Evolutionary conservation across 2,113 vertebrate genomes (phyloP).

Genomic region (Tupaia tana): DNA sequence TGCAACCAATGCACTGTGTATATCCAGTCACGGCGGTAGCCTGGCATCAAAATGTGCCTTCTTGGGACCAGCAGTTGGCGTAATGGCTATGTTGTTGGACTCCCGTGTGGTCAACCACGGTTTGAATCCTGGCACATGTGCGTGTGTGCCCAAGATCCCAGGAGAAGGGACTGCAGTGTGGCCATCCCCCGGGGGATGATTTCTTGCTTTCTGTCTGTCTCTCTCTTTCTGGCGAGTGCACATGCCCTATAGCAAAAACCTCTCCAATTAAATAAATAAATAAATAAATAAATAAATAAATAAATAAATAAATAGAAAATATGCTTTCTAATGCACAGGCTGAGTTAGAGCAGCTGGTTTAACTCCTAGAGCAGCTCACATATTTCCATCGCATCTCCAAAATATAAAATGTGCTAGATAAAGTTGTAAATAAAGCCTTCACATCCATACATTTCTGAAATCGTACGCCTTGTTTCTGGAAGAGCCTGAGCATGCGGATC

Average conservation of each 20-base stretch:
- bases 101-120: too few species aligned
- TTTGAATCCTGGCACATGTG: too few species aligned
- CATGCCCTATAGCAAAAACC: too few species aligned
- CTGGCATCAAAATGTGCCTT: background rate
- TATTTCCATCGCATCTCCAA: background rate
- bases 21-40: background rate
- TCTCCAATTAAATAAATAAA: too few species aligned
- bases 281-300: too few species aligned
- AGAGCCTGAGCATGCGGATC: background rate
- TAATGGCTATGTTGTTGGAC: too few species aligned
- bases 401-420: background rate
- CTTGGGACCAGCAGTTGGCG: too few species aligned
- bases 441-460: background rate
- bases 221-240: too few species aligned
- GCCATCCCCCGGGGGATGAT: too few species aligned
- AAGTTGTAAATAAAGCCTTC: background rate
- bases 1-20: accelerated
- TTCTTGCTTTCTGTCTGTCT: too few species aligned
- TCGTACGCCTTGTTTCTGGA: background rate
- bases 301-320: background rate
- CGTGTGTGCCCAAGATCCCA: too few species aligned
- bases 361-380: background rate
- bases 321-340: background rate
- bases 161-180: too few species aligned
- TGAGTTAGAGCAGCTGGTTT: background rate